phyloP scores from a whole-genome alignment of 2,113 vertebrate species.

The Tretioscincus oriximinensis region DNA sequence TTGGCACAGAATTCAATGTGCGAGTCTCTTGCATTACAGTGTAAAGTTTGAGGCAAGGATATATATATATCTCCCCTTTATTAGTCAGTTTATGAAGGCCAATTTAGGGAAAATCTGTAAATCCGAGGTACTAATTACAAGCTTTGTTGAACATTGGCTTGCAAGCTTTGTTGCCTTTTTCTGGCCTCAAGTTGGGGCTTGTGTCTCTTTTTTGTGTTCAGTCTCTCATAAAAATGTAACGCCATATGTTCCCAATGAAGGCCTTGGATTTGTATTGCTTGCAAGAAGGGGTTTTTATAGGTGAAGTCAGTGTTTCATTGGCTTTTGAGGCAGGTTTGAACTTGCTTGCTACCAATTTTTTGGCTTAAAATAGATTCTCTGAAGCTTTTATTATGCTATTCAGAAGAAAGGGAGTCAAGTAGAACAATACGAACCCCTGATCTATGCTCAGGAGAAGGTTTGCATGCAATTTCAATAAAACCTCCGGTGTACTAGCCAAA shows the following conservation, averaged over 20 bases:
- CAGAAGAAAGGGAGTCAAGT: too few relatives aligned
- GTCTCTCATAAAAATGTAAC: not conserved
- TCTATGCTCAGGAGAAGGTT: too few relatives aligned
- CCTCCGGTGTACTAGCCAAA: too few relatives aligned
- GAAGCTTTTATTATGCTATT: too few relatives aligned
- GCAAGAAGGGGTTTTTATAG: not conserved
- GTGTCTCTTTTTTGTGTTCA: not conserved
- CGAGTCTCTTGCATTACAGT: not conserved
- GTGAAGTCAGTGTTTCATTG: not conserved
- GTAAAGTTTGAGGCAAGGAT: not conserved
- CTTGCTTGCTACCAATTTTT: not conserved
- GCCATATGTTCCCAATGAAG: too few relatives aligned
- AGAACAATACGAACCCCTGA: too few relatives aligned
- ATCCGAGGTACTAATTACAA: not conserved
- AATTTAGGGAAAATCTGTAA: not conserved
- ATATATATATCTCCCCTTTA: constrained; percentile 9
- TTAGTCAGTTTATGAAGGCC: not conserved
- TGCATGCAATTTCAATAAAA: too few relatives aligned
- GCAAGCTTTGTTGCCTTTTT: not conserved
- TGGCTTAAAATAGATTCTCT: too few relatives aligned
- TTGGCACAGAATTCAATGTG: too few relatives aligned
- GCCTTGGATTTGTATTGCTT: not conserved
- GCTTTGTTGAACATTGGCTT: not conserved
- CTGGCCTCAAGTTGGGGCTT: not conserved
- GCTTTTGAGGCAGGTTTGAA: not conserved